Base-by-base conservation (phyloP, 2,113 vertebrate species). In the Menura novaehollandiae region DNA sequence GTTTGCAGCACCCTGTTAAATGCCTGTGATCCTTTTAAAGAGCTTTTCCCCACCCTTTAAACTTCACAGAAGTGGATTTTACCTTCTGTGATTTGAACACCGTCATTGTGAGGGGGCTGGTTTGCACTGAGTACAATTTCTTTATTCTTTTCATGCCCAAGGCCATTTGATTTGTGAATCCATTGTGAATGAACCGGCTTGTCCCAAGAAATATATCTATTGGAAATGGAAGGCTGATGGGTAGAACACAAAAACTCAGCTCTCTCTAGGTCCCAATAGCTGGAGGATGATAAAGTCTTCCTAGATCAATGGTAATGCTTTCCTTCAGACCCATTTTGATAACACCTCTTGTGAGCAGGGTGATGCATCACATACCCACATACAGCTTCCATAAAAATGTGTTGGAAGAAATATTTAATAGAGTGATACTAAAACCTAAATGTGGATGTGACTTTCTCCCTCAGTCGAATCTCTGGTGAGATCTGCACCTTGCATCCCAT, bases 1-100 rank as follows among this genome's bases (percentile, higher is more conserved):
- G 88, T 97, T 96, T 88, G 95, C 88, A 90, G 79, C 85, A 94
- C 81, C 77, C 91, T 93, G 26, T 93, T 82, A 91, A 92, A 64
- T 83, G 74, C 85, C 68, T 89, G 37, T 85, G 93, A 96, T 96
- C 93, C 88, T 79, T 86, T 47, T 59, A 90, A 96, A 96, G 90
- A 85, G 90, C 88, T 89, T 95, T 89, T 49, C 83, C 43, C 59
- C 60, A 91, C 73, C 51, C 43, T 85, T 95, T 95, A 92, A 96
- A 91, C 85, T 83, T 94, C 63, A 67, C 79, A 81, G 63, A 77
- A 83, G n/a, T 93, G 75, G 67, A n/a, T 94, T 96, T 96, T 92
- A 86, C 92, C 83, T 92, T 88, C 78, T 92, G 95, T 80, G 93
- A 67, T 90, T 93, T 93, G 91, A 91, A 35, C 9, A 7, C 7